Conservation (phyloP, 2,888 invertebrate species). For the Andrena dorsata region DNA sequence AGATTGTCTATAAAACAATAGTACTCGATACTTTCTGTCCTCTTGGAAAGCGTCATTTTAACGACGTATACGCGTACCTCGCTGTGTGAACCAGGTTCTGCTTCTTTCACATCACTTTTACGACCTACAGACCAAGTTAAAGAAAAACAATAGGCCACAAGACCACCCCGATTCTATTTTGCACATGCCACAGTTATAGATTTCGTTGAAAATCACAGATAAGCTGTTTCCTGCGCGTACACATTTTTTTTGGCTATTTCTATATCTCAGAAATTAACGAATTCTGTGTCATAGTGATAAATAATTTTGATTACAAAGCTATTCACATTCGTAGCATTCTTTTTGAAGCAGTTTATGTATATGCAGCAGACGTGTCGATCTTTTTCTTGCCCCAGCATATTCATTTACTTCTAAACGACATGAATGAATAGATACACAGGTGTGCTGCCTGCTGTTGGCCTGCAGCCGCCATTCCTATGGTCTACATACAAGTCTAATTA, state of each 20-base stretch:
- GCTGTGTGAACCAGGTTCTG: conserved; percentile 3
- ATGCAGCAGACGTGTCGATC: not conserved
- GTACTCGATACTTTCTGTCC: not conserved
- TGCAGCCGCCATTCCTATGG: conserved; percentile 61
- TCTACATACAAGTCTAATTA: conserved; percentile 66
- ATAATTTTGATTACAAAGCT: not conserved
- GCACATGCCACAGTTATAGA: not conserved
- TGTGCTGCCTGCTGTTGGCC: conserved; percentile 55
- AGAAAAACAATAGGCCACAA: not conserved
- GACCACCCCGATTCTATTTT: not conserved
- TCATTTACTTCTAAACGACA: conserved; percentile 28
- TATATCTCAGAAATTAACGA: no score
- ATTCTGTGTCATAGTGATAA: not conserved
- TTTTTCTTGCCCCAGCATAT: conserved; percentile 11
- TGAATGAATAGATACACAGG: conserved; percentile 46
- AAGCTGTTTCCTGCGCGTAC: no score
- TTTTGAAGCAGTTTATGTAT: conserved; percentile 12
- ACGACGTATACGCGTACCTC: not conserved
- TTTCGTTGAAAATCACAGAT: not conserved
- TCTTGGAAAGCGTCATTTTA: not conserved
- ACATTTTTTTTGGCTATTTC: no score
- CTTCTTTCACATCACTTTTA: conserved; percentile 1
- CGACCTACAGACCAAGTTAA: not conserved
- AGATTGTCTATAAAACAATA: not conserved
- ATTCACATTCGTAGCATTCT: not conserved